Evolutionary conservation across 2,113 vertebrate species (phyloP).

Genomic region (Gobius niger): DNA sequence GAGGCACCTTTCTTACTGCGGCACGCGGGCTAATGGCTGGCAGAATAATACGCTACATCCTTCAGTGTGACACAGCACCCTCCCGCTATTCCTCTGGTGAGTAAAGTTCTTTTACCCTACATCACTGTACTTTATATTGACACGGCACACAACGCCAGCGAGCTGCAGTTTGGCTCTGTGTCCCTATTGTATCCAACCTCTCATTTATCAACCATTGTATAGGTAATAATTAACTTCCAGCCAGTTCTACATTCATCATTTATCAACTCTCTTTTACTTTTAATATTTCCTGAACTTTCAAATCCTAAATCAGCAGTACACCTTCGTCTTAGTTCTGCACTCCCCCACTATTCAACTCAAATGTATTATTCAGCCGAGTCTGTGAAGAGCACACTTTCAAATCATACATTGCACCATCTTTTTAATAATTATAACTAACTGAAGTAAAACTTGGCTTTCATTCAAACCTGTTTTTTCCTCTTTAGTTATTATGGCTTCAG

Average conservation of each 20-base stretch:
- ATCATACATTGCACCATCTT: conserved; percentile 7
- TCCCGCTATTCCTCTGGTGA: conserved; percentile 13
- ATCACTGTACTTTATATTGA: not conserved
- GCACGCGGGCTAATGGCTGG: conserved; percentile 4
- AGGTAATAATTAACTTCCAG: conserved; percentile 3
- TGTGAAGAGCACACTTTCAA: conserved; percentile 11
- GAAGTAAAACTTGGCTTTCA: conserved; percentile 8
- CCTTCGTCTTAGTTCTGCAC: not conserved
- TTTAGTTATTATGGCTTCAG: conserved; percentile 1
- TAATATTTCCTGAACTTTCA: conserved; percentile 4
- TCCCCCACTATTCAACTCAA: conserved; percentile 19
- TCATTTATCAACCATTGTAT: conserved; percentile 6
- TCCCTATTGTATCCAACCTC: conserved; percentile 7
- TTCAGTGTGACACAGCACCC: not conserved
- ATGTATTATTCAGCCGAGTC: conserved; percentile 22
- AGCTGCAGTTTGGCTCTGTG: not conserved
- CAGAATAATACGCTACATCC: conserved; percentile 17
- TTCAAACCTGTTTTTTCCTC: conserved; percentile 3
- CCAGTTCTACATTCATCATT: not conserved
- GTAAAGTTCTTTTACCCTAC: not conserved
- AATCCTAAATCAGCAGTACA: conserved; percentile 7
- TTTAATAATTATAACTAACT: conserved; percentile 30
- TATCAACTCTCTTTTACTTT: conserved; percentile 7
- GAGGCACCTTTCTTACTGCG: not conserved
- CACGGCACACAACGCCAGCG: not conserved